These are phyloP conservation scores for Metallyticus violacea DNA, from an alignment of 2,888 invertebrate species.

Conservation along the genomic window DNA sequence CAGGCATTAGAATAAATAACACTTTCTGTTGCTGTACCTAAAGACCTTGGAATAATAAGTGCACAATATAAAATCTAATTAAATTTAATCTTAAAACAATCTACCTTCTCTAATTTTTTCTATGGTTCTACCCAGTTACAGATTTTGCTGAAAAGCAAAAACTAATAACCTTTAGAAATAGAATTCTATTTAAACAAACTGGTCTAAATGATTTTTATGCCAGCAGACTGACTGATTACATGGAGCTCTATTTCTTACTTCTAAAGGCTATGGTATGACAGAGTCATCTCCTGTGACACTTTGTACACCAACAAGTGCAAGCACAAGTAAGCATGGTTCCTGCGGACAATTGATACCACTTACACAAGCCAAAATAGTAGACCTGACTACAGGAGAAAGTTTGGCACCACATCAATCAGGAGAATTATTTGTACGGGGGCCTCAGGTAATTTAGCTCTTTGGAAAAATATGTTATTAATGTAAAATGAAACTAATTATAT, in stretches of 20 bases:
- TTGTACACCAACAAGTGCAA: constrained; percentile 53
- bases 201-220: not conserved
- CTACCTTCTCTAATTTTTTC: no score
- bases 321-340: constrained; percentile 60
- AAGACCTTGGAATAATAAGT: no score
- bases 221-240: not conserved
- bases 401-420: constrained; percentile 64
- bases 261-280: constrained; percentile 54
- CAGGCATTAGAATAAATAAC: no score
- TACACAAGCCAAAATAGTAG: constrained; percentile 63
- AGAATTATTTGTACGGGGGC: constrained; percentile 69
- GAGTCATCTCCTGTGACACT: constrained; percentile 62
- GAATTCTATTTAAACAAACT: not conserved
- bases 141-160: no score
- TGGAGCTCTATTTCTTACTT: not conserved
- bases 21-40: no score
- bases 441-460: constrained; percentile 69
- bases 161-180: no score
- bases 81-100: no score
- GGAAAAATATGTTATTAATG: not conserved
- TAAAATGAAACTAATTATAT: not conserved
- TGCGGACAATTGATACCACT: constrained; percentile 66
- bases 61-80: no score
- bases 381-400: constrained; percentile 54
- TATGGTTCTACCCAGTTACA: no score